A percentile compares a stretch with the other conserved stretches of the same genome.
phyloP scores from a whole-genome alignment of 2,113 vertebrate species.

The Gnathonemus echidnorhynchus region DNA sequence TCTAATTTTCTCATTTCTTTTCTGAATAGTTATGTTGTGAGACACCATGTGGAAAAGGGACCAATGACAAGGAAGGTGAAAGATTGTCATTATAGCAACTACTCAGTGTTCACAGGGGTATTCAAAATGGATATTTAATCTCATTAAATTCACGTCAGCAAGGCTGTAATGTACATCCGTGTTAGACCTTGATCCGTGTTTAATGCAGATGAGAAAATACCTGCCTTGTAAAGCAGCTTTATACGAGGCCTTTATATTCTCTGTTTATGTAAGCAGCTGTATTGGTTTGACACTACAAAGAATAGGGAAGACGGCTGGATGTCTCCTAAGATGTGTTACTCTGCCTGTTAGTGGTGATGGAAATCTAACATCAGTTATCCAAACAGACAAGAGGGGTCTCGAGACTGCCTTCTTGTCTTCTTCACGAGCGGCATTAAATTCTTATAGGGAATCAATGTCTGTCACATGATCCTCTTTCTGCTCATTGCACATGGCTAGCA shows the following conservation, averaged over 20 bases:
- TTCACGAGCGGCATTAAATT: neutral
- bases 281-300: neutral
- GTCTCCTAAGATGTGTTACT: constrained; percentile 4
- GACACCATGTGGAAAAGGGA: neutral
- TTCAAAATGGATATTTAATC: neutral
- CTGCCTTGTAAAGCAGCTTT: neutral
- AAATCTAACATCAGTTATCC: neutral
- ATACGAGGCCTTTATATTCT: neutral
- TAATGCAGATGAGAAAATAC: neutral
- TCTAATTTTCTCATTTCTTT: neutral
- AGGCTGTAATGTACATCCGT: neutral
- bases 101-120: neutral
- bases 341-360: neutral
- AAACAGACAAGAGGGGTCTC: neutral
- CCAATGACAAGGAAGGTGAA: neutral
- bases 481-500: neutral
- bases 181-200: neutral
- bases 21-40: neutral
- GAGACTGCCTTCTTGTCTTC: neutral
- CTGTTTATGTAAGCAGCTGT: neutral
- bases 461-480: neutral
- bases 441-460: neutral
- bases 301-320: neutral
- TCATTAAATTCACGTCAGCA: neutral
- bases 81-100: neutral